Evolutionary conservation across 2,797 vertebrate species (phyloP).

Genomic region (Dipus sagitta): DNA sequence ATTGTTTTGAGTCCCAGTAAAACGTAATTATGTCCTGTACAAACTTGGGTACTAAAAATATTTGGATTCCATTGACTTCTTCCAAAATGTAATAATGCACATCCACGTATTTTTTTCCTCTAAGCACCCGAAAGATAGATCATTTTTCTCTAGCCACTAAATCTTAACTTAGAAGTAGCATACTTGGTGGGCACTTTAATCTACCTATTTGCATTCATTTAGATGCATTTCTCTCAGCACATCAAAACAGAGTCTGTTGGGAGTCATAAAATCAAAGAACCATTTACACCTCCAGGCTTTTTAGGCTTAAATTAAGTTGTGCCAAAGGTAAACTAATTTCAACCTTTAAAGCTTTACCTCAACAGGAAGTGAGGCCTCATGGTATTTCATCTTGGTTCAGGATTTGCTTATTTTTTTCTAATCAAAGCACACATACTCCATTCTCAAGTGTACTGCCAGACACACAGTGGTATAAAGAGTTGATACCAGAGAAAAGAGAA

Average conservation of each 20-base stretch:
- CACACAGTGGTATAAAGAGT: background rate
- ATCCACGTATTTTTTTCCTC: background rate
- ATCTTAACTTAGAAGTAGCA: background rate
- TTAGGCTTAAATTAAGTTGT: constrained; percentile 29
- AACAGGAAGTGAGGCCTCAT: constrained; percentile 20
- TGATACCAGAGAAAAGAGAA: constrained; percentile 25
- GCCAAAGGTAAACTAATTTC: background rate
- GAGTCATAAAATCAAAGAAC: constrained; percentile 50
- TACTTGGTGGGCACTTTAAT: constrained; percentile 4
- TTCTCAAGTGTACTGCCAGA: background rate
- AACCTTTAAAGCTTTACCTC: constrained; percentile 23
- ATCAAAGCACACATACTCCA: background rate
- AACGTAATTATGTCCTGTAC: background rate
- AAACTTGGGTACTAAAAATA: constrained; percentile 8
- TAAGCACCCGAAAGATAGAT: background rate
- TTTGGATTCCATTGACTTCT: background rate
- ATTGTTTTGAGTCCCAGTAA: constrained; percentile 9
- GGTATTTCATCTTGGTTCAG: background rate
- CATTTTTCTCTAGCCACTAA: background rate
- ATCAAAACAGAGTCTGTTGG: constrained; percentile 18
- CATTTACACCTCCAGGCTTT: background rate
- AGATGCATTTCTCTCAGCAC: background rate
- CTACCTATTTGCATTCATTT: constrained; percentile 12
- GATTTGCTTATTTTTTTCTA: constrained; percentile 30
- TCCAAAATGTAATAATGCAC: background rate